Evolutionary conservation across 1,140 invertebrate species (phyloP).

Genomic region (Leptestheria dahalacensis): DNA sequence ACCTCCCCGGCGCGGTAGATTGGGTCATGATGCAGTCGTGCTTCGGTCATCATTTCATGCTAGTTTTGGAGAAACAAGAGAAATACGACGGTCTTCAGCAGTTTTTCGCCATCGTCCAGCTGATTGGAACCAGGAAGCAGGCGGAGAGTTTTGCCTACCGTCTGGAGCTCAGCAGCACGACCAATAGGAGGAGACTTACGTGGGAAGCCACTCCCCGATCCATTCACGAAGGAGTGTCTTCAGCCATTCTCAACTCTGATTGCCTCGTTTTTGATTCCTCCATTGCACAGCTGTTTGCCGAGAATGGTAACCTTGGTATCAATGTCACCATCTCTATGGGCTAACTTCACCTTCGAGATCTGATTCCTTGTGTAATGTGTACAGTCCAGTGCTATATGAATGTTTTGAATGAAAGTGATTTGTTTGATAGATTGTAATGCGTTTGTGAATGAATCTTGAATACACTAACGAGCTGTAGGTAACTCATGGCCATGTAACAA

Average conservation of each 20-base stretch:
- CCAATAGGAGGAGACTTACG: constrained; percentile 70
- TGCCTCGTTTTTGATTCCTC: constrained; percentile 98
- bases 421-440: too few relatives aligned
- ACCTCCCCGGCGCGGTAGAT: constrained; percentile 96
- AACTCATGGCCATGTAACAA: too few relatives aligned
- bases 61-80: constrained; percentile 97
- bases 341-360: constrained; percentile 4
- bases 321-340: constrained; percentile 93
- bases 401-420: too few relatives aligned
- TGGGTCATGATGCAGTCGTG: constrained; percentile 99
- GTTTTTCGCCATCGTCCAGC: constrained; percentile 98
- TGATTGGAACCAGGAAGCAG: constrained; percentile 96
- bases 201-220: constrained; percentile 98
- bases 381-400: too few relatives aligned
- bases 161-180: constrained; percentile 76
- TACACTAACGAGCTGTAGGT: too few relatives aligned
- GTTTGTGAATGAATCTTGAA: too few relatives aligned
- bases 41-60: constrained; percentile 97
- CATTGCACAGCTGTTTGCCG: constrained; percentile 94
- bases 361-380: too few relatives aligned
- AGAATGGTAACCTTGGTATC: constrained; percentile 97
- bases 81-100: constrained; percentile 95
- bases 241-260: constrained; percentile 95
- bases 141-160: constrained; percentile 98
- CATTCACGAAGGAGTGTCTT: constrained; percentile 96